Base-by-base conservation (phyloP, 2,113 vertebrate genomes). In the Bubo scandiacus region DNA sequence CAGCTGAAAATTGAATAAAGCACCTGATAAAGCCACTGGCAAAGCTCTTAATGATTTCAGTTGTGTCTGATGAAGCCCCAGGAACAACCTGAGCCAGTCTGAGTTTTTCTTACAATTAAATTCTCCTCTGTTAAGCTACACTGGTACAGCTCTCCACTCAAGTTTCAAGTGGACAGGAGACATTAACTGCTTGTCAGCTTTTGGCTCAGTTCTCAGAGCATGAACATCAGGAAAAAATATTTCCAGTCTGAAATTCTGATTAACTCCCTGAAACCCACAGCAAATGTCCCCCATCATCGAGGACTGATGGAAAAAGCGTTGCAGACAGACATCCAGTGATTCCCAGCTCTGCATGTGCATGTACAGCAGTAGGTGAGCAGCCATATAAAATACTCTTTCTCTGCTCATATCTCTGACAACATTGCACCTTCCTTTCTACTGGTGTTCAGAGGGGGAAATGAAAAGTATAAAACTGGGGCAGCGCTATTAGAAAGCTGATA, bases 331-430 rank as follows among this genome's bases (percentile, higher is more conserved):
- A 32, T 26, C 18, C 13, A 25, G 57, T 15, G 6, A 3, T 20
- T 4, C 2, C 15, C 58, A 47, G 83, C 47, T 67, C 12, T 63
- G 3, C 10, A 18, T 6, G 32, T 3, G 13, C 1, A 0, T 13
- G 21, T 9, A 6, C 32, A 9, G 15, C 43, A 75, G 10, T 7
- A 20, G 14, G 27, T 8, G 54, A 61, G 19, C 36, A 63, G n/a
- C 51, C 6, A 3, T 4, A 11, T 7, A 29, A 65, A 79, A 66
- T 8, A 9, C 10, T 17, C 27, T 20, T 43, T 66, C 14, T 43
- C 30, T 12, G 3, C 81, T 67, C 9, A 0, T 3, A 0, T 4
- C 59, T 29, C 65, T 30, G 45, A 20, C 29, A 67, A 1, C 13
- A 5, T 2, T 12, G 2, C 25, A 14, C n/a, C 22, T 75, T 72